Percentiles rank a stretch among this genome's conserved stretches.
These are phyloP conservation scores for Triplophysa siluroides DNA, from an alignment of 2,113 vertebrate species.

Conservation along the genomic window DNA sequence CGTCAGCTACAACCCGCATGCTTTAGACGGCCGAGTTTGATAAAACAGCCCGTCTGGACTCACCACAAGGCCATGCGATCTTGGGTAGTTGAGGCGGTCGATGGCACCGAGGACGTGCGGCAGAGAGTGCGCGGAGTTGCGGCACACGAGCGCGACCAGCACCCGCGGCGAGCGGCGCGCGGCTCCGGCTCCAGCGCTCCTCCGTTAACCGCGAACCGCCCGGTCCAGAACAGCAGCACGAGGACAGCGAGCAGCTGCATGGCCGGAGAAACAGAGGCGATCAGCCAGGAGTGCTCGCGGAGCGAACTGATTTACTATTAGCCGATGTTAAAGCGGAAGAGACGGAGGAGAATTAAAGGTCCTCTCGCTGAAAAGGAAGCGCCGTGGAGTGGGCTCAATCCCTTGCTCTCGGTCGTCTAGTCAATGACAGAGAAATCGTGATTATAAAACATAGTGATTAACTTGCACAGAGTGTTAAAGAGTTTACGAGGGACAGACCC, in stretches of 20 bases:
- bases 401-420: not conserved
- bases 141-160: conserved; percentile 79
- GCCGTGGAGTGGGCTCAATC: not conserved
- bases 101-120: conserved; percentile 80
- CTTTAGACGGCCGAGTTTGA: not conserved
- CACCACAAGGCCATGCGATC: conserved; percentile 84
- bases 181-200: conserved; percentile 88
- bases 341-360: conserved; percentile 4
- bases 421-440: not conserved
- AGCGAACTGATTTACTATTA: conserved; percentile 5
- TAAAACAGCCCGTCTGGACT: conserved; percentile 53
- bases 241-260: conserved; percentile 68
- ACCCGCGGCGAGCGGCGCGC: conserved; percentile 79
- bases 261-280: conserved; percentile 46
- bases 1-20: too few relatives aligned
- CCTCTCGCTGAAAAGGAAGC: not conserved
- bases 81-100: conserved; percentile 81
- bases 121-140: conserved; percentile 85
- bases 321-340: conserved; percentile 3
- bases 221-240: conserved; percentile 65
- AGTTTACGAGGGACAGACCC: not conserved
- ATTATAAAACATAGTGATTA: not conserved
- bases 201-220: conserved; percentile 75
- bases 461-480: not conserved
- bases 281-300: not conserved